phyloP scores from a whole-genome alignment of 2,888 invertebrate genomes.

The Drosophila anceps region DNA sequence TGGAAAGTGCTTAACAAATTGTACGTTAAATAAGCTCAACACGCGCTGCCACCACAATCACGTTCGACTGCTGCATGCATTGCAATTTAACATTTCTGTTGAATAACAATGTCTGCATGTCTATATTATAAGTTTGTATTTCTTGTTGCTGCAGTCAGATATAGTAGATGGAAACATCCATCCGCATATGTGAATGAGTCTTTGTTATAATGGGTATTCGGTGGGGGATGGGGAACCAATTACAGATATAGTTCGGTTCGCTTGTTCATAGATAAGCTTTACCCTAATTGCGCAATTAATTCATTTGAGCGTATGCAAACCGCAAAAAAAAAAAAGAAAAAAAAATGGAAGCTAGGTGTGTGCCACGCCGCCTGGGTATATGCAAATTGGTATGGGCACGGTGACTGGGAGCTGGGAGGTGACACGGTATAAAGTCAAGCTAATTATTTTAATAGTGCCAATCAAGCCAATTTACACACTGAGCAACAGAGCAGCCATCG shows the following conservation, averaged over 20 bases:
- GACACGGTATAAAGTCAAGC: conserved; percentile 19
- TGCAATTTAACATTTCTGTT: conserved; percentile 5
- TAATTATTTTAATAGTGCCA: conserved; percentile 74
- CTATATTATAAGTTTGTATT: not conserved
- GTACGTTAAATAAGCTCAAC: not conserved
- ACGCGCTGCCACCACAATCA: not conserved
- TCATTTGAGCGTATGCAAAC: conserved; percentile 46
- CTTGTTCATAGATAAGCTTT: conserved; percentile 41
- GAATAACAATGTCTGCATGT: not conserved
- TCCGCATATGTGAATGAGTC: not conserved
- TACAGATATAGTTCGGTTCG: conserved; percentile 34
- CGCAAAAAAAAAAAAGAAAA: conserved; percentile 5
- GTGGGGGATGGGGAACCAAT: conserved; percentile 30
- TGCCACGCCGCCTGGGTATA: conserved; percentile 26
- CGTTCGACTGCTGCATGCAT: not conserved
- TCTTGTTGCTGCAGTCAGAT: not conserved
- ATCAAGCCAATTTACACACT: conserved; percentile 65
- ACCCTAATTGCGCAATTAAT: conserved; percentile 66
- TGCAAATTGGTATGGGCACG: not conserved
- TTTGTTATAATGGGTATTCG: not conserved
- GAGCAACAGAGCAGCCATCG: conserved; percentile 25
- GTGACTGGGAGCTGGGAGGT: not conserved
- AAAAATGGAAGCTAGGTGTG: conserved; percentile 22
- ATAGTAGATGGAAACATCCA: not conserved
- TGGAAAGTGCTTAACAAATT: not conserved